phyloP scores from a whole-genome alignment of 2,888 invertebrate species.

The Troides oblongomaculatus region DNA sequence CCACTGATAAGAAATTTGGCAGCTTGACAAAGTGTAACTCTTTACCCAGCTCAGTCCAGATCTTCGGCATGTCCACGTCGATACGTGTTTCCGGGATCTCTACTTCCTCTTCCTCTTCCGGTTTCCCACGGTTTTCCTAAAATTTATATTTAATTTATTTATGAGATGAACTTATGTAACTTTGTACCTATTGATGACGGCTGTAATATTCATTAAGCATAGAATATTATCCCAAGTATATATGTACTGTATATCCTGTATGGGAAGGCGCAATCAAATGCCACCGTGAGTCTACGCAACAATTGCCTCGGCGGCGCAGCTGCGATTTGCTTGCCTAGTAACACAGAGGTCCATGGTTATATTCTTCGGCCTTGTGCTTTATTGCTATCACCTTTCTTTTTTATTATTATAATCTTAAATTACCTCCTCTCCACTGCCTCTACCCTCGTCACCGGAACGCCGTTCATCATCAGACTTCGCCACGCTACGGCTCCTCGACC shows the following conservation, averaged over 20 bases:
- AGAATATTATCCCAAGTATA: too few relatives aligned
- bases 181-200: too few relatives aligned
- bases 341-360: too few relatives aligned
- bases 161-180: too few relatives aligned
- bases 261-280: too few relatives aligned
- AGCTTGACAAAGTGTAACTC: slow-evolving; percentile 97
- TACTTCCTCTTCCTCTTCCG: slow-evolving; percentile 86
- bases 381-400: too few relatives aligned
- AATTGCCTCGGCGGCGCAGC: too few relatives aligned
- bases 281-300: too few relatives aligned
- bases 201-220: too few relatives aligned
- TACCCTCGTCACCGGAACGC: slow-evolving; percentile 73
- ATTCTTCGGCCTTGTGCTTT: too few relatives aligned
- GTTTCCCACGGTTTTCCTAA: slow-evolving; percentile 77
- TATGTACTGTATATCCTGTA: too few relatives aligned
- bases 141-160: neutral
- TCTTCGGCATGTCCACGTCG: slow-evolving; percentile 97
- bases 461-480: slow-evolving; percentile 58
- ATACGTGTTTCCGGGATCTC: slow-evolving; percentile 96
- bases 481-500: slow-evolving; percentile 54
- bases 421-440: slow-evolving; percentile 68
- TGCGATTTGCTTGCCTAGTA: too few relatives aligned
- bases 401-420: neutral
- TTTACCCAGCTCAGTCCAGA: slow-evolving; percentile 93
- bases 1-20: slow-evolving; percentile 98